phyloP scores from a whole-genome alignment of 2,797 vertebrate species.

The Odontamblyopus rebecca region DNA sequence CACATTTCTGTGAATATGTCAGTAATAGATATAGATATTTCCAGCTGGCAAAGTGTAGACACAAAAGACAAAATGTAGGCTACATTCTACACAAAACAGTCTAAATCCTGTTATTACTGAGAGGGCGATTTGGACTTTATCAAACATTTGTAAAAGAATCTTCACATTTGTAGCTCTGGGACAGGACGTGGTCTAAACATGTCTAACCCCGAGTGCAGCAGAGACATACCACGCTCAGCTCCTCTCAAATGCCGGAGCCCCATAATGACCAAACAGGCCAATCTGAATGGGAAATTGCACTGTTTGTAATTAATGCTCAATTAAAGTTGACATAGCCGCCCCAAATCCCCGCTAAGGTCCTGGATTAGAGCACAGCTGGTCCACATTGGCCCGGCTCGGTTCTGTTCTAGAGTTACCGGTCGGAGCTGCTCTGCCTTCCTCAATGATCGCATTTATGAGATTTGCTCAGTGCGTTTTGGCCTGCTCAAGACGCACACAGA shows the following conservation, averaged over 20 bases:
- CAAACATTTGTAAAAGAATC: not conserved
- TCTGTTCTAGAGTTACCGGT: conserved; percentile 68
- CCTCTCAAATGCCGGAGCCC: conserved; percentile 31
- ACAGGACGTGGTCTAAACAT: not conserved
- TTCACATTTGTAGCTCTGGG: not conserved
- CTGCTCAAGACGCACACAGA: conserved; percentile 28
- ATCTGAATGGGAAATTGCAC: conserved; percentile 59
- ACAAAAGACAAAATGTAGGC: too few relatives aligned
- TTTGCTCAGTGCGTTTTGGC: conserved; percentile 57
- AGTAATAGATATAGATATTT: too few relatives aligned
- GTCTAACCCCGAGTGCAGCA: conserved; percentile 23
- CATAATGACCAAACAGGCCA: conserved; percentile 47
- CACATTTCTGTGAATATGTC: too few relatives aligned
- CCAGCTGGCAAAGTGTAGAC: too few relatives aligned
- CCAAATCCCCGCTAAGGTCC: conserved; percentile 72
- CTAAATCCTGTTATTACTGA: too few relatives aligned
- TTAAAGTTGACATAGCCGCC: conserved; percentile 66
- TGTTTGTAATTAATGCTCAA: conserved; percentile 77
- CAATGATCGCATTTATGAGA: conserved; percentile 70
- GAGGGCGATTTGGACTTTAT: too few relatives aligned
- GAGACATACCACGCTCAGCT: conserved; percentile 16
- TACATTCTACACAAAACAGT: too few relatives aligned
- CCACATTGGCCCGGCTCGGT: conserved; percentile 56
- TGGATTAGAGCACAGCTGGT: conserved; percentile 77
- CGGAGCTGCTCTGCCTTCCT: conserved; percentile 64